Evolutionary conservation across 1,140 invertebrate species (phyloP).

Genomic region (Atta cephalotes): DNA sequence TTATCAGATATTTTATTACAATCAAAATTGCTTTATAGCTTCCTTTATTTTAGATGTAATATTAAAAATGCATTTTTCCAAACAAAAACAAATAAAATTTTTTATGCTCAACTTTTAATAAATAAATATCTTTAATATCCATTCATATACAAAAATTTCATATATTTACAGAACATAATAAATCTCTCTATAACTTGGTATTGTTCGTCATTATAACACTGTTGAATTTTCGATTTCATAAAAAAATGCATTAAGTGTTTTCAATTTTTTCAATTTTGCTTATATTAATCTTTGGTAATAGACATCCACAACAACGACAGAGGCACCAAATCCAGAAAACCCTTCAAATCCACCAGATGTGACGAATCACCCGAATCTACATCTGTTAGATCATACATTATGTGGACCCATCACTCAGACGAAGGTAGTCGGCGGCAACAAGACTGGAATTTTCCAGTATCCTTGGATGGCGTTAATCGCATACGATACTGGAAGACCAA

Average conservation of each 20-base stretch:
- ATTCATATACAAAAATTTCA: neutral
- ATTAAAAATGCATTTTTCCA: neutral
- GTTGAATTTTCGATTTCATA: neutral
- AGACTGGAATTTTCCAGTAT: slow-evolving; percentile 87
- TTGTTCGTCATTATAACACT: neutral
- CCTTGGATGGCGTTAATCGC: slow-evolving; percentile 90
- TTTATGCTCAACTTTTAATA: neutral
- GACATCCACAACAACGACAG: neutral
- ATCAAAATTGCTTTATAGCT: neutral
- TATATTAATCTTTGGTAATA: neutral
- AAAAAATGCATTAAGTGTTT: neutral
- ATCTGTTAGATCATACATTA: slow-evolving; percentile 81
- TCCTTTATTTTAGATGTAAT: neutral
- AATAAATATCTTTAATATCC: neutral
- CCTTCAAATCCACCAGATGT: slow-evolving; percentile 83
- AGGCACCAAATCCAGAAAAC: neutral
- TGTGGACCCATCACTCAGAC: slow-evolving; percentile 83
- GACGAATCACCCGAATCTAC: slow-evolving; percentile 86
- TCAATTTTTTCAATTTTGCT: neutral
- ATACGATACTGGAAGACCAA: slow-evolving; percentile 84
- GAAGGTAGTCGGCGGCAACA: slow-evolving; percentile 87
- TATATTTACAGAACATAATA: neutral
- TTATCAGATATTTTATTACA: neutral
- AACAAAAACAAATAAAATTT: neutral
- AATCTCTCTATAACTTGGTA: no score